Evolutionary conservation across 2,113 vertebrate genomes (phyloP).

Genomic region (Saccopteryx bilineata): DNA sequence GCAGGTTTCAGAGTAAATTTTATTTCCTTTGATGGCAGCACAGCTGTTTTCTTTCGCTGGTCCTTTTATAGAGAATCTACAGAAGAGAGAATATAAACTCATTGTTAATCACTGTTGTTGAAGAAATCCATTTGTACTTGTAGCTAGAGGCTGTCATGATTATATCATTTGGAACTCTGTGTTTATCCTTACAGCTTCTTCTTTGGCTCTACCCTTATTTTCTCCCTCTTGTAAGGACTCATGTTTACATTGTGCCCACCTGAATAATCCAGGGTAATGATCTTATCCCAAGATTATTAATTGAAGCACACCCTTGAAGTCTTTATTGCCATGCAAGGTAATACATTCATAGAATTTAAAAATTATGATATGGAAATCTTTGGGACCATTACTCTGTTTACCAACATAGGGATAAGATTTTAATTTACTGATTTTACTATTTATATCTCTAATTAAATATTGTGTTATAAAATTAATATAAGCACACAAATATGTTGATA

Average conservation of each 20-base stretch:
- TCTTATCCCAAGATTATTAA: background rate
- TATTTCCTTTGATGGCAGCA: slow-evolving; percentile 26
- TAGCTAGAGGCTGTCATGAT: background rate
- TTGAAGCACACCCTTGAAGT: background rate
- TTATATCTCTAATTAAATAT: background rate
- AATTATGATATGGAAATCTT: background rate
- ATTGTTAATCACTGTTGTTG: background rate
- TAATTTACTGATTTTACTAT: background rate
- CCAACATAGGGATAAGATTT: background rate
- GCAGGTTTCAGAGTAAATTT: slow-evolving; percentile 71
- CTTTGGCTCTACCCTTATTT: background rate
- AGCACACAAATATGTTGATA: background rate
- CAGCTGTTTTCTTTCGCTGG: slow-evolving; percentile 49
- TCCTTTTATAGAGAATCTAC: slow-evolving; percentile 46
- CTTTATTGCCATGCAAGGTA: background rate
- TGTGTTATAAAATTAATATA: slow-evolving; percentile 37
- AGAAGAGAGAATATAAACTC: background rate
- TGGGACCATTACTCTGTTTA: background rate
- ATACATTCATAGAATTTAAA: background rate
- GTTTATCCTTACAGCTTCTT: background rate
- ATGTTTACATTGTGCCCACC: background rate
- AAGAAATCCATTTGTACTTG: slow-evolving; percentile 4
- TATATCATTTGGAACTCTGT: background rate
- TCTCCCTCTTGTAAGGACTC: background rate
- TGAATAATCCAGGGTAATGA: background rate